These are phyloP conservation scores for Galleria mellonella DNA, from an alignment of 1,140 invertebrate genomes.

Conservation along the genomic window DNA sequence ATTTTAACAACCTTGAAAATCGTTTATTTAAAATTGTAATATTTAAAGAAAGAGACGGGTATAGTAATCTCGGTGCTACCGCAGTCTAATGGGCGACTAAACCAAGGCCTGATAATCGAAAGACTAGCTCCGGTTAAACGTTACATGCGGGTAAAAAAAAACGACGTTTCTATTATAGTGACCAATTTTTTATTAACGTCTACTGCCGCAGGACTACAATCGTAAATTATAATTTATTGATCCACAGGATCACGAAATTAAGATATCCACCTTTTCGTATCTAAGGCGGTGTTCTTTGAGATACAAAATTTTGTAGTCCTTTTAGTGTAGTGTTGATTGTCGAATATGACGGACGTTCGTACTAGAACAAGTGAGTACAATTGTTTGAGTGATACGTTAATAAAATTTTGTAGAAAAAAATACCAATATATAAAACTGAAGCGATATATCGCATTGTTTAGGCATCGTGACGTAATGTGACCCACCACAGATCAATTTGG, in stretches of 20 bases:
- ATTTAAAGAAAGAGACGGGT: conserved; percentile 26
- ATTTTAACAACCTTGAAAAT: background rate
- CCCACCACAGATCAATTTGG: conserved; percentile 58
- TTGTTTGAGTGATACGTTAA: background rate
- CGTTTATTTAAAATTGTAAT: background rate
- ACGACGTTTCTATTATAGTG: conserved; percentile 66
- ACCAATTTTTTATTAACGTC: conserved; percentile 44
- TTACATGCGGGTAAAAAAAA: conserved; percentile 67
- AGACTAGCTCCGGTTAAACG: conserved; percentile 45
- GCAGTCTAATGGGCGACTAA: conserved; percentile 15
- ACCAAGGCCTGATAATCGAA: conserved; percentile 33
- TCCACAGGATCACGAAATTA: conserved; percentile 57
- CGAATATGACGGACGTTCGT: conserved; percentile 40
- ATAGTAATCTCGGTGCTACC: conserved; percentile 15
- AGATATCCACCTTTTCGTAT: conserved; percentile 56
- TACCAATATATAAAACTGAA: conserved; percentile 41
- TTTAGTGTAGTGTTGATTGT: conserved; percentile 43
- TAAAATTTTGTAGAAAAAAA: conserved; percentile 5
- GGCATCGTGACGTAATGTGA: conserved; percentile 49
- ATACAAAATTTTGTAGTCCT: conserved; percentile 26
- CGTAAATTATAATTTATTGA: conserved; percentile 71
- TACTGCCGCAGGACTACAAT: conserved; percentile 44
- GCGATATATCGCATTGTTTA: conserved; percentile 29
- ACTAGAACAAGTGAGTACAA: conserved; percentile 12
- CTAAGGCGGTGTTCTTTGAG: conserved; percentile 51